Evolutionary conservation across 2,113 vertebrate genomes (phyloP).

Genomic region (Silurus meridionalis): DNA sequence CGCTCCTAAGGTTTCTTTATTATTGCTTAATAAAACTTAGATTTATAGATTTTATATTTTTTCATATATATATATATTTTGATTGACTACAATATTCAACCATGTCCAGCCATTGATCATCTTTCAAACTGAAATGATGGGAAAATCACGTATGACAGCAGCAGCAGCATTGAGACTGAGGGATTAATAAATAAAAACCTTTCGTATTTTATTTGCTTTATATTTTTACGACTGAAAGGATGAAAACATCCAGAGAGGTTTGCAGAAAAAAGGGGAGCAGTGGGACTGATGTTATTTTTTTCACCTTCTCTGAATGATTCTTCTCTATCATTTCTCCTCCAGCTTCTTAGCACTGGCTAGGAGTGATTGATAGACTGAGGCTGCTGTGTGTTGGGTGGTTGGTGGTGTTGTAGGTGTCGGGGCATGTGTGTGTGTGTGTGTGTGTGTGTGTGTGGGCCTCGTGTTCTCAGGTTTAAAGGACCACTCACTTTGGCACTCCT

Average conservation of each 20-base stretch:
- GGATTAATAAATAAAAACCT: background rate
- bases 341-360: slow-evolving; percentile 79
- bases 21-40: background rate
- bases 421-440: slow-evolving; percentile 72
- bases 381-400: slow-evolving; percentile 65
- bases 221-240: background rate
- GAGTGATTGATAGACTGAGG: slow-evolving; percentile 83
- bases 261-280: background rate
- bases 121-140: background rate
- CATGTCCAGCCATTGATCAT: background rate
- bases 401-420: slow-evolving; percentile 40
- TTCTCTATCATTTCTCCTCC: slow-evolving; percentile 84
- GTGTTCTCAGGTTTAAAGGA: background rate
- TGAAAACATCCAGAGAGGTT: background rate
- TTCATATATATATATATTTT: too few species aligned
- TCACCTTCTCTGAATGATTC: slow-evolving; percentile 40
- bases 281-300: slow-evolving; percentile 1
- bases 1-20: background rate
- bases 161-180: background rate
- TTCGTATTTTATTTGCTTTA: slow-evolving; percentile 2
- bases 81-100: background rate
- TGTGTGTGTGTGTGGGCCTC: background rate
- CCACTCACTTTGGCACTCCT: background rate
- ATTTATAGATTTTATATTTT: background rate
- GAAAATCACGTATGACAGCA: background rate